phyloP scores from a whole-genome alignment of 2,113 vertebrate genomes.

The Corythornis madagascariensis region DNA sequence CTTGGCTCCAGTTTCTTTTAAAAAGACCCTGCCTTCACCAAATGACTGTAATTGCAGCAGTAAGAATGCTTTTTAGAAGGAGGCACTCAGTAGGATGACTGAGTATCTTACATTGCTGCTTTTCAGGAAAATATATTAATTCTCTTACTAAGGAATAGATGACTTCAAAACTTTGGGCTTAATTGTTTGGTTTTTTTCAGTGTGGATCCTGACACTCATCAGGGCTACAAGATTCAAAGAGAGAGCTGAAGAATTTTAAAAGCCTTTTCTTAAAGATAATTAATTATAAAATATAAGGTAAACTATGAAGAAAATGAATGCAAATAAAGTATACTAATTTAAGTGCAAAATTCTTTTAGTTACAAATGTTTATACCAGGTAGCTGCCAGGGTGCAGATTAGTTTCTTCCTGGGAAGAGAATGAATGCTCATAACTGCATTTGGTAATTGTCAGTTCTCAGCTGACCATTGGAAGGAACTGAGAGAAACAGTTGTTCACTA shows the following conservation, averaged over 20 bases:
- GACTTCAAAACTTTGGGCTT: not conserved
- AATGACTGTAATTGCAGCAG: not conserved
- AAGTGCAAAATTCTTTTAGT: not conserved
- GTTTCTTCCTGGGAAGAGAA: not conserved
- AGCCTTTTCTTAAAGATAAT: not conserved
- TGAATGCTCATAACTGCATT: not conserved
- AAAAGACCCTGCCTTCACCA: not conserved
- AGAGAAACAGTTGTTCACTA: not conserved
- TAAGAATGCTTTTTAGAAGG: not conserved
- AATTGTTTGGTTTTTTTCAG: not conserved
- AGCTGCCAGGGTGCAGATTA: not conserved
- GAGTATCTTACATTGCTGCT: not conserved
- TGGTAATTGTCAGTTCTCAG: not conserved
- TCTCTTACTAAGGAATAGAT: not conserved
- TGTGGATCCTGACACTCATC: not conserved
- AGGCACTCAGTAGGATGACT: not conserved
- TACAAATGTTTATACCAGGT: not conserved
- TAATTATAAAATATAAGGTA: not conserved
- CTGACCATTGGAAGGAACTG: not conserved
- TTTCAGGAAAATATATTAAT: not conserved
- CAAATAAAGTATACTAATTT: not conserved
- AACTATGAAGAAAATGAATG: not conserved
- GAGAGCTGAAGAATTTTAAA: not conserved
- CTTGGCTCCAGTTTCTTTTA: not conserved
- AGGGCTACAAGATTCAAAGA: not conserved